A percentile compares a stretch with the other conserved stretches of the same genome.
These are phyloP conservation scores for Myotis findleyi DNA, from an alignment of 2,797 vertebrate genomes.

Conservation along the genomic window DNA sequence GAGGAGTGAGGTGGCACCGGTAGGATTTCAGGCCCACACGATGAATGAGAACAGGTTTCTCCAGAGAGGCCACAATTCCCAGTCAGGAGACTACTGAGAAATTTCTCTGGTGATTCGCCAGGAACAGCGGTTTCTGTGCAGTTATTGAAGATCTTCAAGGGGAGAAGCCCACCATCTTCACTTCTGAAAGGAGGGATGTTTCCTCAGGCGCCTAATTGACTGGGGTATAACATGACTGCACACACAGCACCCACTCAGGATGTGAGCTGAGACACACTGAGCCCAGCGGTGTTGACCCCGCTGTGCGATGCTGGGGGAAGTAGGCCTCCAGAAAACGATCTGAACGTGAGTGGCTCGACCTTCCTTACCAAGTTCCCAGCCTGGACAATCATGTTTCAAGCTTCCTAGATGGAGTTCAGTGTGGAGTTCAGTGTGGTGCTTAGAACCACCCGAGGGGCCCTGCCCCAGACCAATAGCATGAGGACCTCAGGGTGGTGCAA, in stretches of 20 bases:
- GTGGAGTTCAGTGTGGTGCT: not conserved
- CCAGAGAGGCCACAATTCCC: not conserved
- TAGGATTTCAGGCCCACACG: not conserved
- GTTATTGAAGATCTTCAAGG: not conserved
- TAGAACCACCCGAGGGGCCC: no score
- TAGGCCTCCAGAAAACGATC: not conserved
- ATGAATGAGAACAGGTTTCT: not conserved
- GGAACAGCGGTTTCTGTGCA: not conserved
- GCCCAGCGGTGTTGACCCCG: not conserved
- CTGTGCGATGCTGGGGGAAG: not conserved
- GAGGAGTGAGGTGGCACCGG: not conserved
- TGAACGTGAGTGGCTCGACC: not conserved
- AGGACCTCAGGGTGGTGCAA: no score
- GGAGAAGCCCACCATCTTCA: not conserved
- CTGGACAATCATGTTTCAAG: not conserved
- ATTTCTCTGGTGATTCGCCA: not conserved
- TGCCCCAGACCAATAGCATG: no score
- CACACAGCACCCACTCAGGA: not conserved
- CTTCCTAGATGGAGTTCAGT: not conserved
- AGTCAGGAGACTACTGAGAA: not conserved
- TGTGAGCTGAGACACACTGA: not conserved
- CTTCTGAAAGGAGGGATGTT: not conserved
- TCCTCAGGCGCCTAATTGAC: not conserved
- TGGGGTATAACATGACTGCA: not conserved
- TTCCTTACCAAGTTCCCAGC: not conserved